Conservation (phyloP, 1,140 invertebrate species). For the Ceratosolen solmsi region DNA sequence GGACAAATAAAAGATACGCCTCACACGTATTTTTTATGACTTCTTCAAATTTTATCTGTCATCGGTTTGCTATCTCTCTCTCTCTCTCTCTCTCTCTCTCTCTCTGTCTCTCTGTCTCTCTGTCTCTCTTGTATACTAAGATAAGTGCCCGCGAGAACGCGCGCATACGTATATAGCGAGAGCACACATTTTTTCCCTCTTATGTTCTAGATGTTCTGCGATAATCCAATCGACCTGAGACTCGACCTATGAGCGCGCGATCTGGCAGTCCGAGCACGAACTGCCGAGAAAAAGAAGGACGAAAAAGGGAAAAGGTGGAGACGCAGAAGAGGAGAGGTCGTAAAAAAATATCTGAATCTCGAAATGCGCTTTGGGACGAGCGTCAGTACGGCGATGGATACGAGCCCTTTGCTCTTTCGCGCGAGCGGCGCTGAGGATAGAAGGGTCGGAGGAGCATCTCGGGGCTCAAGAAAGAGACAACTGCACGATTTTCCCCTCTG, state of each 20-base stretch:
- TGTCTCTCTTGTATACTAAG: neutral
- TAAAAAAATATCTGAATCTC: constrained; percentile 73
- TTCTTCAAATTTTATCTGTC: constrained; percentile 35
- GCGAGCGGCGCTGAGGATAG: neutral
- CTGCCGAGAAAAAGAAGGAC: constrained; percentile 14
- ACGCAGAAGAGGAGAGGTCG: constrained; percentile 57
- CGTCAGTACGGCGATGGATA: constrained; percentile 11
- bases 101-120: constrained; percentile 5
- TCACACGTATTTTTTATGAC: constrained; percentile 21
- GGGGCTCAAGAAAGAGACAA: constrained; percentile 53
- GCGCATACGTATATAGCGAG: too few species aligned
- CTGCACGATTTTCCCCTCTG: constrained; percentile 6
- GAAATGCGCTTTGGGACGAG: constrained; percentile 49
- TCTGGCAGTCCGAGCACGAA: constrained; percentile 55
- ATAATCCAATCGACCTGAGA: constrained; percentile 51
- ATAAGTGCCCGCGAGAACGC: too few species aligned
- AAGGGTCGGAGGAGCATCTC: neutral
- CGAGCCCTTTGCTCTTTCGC: constrained; percentile 54
- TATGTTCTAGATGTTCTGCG: constrained; percentile 45
- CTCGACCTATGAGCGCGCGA: constrained; percentile 46
- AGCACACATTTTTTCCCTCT: neutral
- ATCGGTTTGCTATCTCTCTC: neutral
- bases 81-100: constrained; percentile 16
- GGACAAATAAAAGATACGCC: constrained; percentile 4
- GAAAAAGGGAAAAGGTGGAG: neutral